Evolutionary conservation across 2,888 invertebrate species (phyloP), one percentile per base, ranked within the genome.

Genomic region (Chrysolina americana): DNA sequence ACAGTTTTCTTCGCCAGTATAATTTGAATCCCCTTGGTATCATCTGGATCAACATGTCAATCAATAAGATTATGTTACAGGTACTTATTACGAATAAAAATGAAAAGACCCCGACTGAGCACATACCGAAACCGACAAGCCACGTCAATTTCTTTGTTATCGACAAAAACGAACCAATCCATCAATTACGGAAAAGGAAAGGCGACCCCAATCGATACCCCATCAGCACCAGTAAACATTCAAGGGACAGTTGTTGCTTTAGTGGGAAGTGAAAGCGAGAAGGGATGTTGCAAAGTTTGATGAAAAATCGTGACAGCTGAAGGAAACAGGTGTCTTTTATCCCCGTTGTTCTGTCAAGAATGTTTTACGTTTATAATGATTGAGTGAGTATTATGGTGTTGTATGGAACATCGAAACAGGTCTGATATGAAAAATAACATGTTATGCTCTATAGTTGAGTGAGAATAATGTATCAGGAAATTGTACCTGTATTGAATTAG

Each of bases 211-310:
- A 79, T 83, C 17, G 84, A 82, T 66, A 81, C 82, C 23, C 77
- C 83, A 10, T 77, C 75, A 62, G 75, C 78, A 17, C 81, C 82
- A 9, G 64, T 68, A 8, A 62, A 75, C n/a, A 77, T 78, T 65
- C 88, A 87, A 72, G 88, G 87, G 75, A 87, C 87, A 0, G 86
- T 87, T 8, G 84, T 87, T 21, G 86, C 86, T 4, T 80, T 88
- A 5, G 77, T 88, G 64, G 87, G 86, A 10, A 87, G 87, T 76
- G 87, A 86, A 2, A n/a, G 9, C 28, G n/a, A n/a, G 10, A 23
- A 59, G 28, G 28, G 15, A 6, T 36, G 59, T n/a, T 28, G n/a
- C n/a, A 15, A 59, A 28, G 36, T 28, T 59, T 59, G 59, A 59
- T 36, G 23, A 8, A 11, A 36, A n/a, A 59, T 36, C 8, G 15